Evolutionary conservation across 2,888 invertebrate species (phyloP), one percentile per base, ranked within the genome.

Genomic region (Cerastoderma edule): DNA sequence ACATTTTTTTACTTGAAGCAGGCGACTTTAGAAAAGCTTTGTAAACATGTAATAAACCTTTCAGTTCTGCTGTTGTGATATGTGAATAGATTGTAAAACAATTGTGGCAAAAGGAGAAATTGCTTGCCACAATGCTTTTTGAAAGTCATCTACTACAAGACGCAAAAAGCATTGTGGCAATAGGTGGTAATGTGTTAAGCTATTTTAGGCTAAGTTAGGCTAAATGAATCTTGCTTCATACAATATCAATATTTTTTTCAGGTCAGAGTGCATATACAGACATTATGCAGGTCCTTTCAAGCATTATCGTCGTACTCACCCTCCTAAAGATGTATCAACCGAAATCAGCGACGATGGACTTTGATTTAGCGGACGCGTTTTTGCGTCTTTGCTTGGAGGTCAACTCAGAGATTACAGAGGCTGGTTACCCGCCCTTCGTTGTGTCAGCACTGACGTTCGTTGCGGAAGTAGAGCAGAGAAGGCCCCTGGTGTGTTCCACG

Each of bases 401-500:
- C 8, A 8, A 39, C 8, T n/a, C 5, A 32, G 32, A 6, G 19
- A 2, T 27, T 27, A 27, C 22, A 6, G 24, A 22, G 10, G 16
- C 27, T 2, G 35, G 24, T 1, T 24, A 10, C 33, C 0, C 0
- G 8, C 13, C 22, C 27, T 27, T 39, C 24, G 24, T 60, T 5
- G 5, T 24, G 22, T 19, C 32, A 16, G 84, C 80, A 1, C 30
- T 80, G 5, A 16, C 63, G 24, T 84, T 72, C 64, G 82, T 81
- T 30, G 33, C 28, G 0, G 35, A 13, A 6, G 66, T 67, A 53
- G 78, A 83, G 35, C 53, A 53, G 13, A 48, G 54, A 10, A 70
- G 80, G 33, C 81, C 87, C 0, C 33, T 85, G 22, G 76, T 82
- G 30, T 87, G 72, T 67, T 73, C 72, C 8, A 74, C 77, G 0